phyloP scores from a whole-genome alignment of 1,140 invertebrate genomes.

The Drosophila suzukii region DNA sequence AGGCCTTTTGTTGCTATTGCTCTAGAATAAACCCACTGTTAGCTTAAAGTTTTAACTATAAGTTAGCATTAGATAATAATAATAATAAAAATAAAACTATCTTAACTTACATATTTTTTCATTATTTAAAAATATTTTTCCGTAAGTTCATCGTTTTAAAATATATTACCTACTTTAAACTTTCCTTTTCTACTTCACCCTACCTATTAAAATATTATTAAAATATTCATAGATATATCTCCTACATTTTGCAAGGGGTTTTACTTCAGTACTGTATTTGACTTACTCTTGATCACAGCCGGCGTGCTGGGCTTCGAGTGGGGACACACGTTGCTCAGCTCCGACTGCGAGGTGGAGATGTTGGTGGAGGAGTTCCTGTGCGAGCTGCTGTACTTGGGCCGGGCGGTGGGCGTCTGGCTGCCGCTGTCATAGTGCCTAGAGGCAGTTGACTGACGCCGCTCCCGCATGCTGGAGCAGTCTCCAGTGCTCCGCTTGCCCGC shows the following conservation, averaged over 20 bases:
- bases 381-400: conserved; percentile 75
- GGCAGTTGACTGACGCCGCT: conserved; percentile 70
- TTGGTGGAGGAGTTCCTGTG: conserved; percentile 79
- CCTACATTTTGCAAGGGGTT: neutral
- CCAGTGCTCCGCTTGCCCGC: conserved; percentile 51
- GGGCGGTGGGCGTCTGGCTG: conserved; percentile 72
- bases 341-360: conserved; percentile 79
- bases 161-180: no score
- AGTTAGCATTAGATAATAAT: no score
- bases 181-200: no score
- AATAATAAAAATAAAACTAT: no score
- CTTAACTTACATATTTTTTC: no score
- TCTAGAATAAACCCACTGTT: no score
- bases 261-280: neutral
- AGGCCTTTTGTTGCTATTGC: no score
- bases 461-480: conserved; percentile 66
- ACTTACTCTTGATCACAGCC: conserved; percentile 69
- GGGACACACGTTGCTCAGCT: conserved; percentile 81
- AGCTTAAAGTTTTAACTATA: no score
- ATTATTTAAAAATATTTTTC: no score
- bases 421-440: conserved; percentile 79
- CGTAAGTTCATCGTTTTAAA: no score
- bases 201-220: no score
- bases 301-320: conserved; percentile 71
- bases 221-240: no score